Evolutionary conservation across 2,797 vertebrate species (phyloP), one percentile per base, ranked within the genome.

Genomic region (Cyprinodon diabolis): DNA sequence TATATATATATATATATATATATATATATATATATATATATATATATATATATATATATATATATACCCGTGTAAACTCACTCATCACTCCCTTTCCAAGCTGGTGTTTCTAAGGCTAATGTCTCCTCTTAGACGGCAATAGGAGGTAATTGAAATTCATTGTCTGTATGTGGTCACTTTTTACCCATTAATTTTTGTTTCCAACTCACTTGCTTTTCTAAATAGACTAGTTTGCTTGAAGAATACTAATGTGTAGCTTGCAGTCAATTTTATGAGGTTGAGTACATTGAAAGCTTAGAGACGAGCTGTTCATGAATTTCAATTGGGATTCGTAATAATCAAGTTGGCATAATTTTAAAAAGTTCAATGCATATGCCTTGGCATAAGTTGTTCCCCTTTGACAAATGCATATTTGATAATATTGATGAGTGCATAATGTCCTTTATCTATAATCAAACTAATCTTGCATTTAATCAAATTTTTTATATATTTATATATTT

Each of bases 121-220:
- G 54, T 78, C 78, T 84, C 68, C 81, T 84, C 80, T 58, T 67
- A 79, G 62, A 79, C 74, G 73, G 75, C 81, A 82, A 78, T 82
- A 63, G 58, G 58, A 75, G 68, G 84, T 92, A 87, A 93, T 93
- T 94, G 89, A 92, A 93, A 94, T 94, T 93, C 92, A 91, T 91
- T 81, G 78, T 87, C 80, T 85, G 89, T 88, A 76, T 91, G 86
- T 85, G 91, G 93, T 92, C 92, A 93, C 91, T 94, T 92, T 92
- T 87, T 91, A 82, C 87, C 86, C 88, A 94, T 93, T 94, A 87
- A 93, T 92, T 93, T 92, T 86, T 91, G 88, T 93, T 95, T 93
- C 92, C 93, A 92, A 92, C 86, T 90, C 89, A 92, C 88, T 93
- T 93, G 92, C 86, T 94, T 92, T 91, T 91, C 90, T 89, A 93